These are phyloP conservation scores for Heliconius nattereri DNA, from an alignment of 1,140 invertebrate genomes.

Conservation along the genomic window DNA sequence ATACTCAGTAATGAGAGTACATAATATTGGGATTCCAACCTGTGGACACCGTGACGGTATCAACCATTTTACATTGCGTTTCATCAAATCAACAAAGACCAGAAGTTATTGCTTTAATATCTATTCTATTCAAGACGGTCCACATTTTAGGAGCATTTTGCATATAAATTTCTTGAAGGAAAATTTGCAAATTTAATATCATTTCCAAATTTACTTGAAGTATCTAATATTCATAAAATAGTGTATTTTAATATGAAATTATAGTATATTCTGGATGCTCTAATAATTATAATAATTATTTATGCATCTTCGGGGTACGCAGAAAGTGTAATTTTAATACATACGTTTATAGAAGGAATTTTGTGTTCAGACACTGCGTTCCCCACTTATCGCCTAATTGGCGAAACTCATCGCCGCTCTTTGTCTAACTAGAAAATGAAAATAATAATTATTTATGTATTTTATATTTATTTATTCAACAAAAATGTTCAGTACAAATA, in stretches of 20 bases:
- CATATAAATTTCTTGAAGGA: slow-evolving; percentile 13
- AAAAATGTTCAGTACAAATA: no score
- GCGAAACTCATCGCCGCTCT: background rate
- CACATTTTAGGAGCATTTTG: slow-evolving; percentile 13
- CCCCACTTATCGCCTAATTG: no score
- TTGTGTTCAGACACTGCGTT: no score
- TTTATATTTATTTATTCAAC: background rate
- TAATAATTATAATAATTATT: no score
- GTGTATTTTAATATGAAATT: background rate
- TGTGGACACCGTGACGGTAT: background rate
- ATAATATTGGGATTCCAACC: no score
- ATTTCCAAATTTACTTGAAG: background rate
- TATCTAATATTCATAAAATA: slow-evolving; percentile 3
- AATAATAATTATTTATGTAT: no score
- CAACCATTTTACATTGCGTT: background rate
- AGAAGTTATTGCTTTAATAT: slow-evolving; percentile 17
- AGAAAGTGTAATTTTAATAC: background rate
- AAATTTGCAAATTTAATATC: slow-evolving; percentile 7
- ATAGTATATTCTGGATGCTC: no score
- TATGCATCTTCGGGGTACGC: no score
- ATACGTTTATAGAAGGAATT: no score
- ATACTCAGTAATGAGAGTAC: no score
- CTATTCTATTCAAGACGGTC: slow-evolving; percentile 9
- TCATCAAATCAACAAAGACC: slow-evolving; percentile 12
- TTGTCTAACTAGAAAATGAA: background rate